Evolutionary conservation across 37 sponge, comb jelly and placozoan species (phyloP).

Genomic region (Axinella damicornis): DNA sequence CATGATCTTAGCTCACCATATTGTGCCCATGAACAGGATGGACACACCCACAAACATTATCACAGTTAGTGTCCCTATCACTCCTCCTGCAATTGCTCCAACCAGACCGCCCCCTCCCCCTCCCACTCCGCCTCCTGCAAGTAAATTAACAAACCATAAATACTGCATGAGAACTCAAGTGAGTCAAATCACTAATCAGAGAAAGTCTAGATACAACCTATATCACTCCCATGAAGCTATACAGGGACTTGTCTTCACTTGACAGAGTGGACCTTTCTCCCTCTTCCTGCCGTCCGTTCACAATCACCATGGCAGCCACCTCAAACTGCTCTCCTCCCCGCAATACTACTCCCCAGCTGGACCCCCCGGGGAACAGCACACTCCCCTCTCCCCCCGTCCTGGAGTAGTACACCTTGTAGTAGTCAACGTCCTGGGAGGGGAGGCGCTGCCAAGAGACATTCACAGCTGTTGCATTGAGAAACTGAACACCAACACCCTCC

Average conservation of each 20-base stretch:
- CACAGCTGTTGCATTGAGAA: slow-evolving; percentile 12
- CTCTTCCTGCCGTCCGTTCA: not conserved
- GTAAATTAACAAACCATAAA: no score
- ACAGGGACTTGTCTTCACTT: no score
- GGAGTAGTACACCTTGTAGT: slow-evolving; percentile 42
- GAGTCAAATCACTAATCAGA: no score
- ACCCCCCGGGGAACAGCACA: not conserved
- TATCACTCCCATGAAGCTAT: no score
- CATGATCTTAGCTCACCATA: no score
- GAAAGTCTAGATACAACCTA: no score
- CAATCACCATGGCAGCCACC: slow-evolving; percentile 39
- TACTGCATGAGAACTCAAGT: no score
- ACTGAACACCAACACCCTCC: not conserved
- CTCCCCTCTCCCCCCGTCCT: no score
- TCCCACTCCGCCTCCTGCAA: no score
- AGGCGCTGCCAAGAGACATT: slow-evolving; percentile 39
- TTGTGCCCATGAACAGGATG: not conserved
- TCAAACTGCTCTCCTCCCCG: slow-evolving; percentile 1
- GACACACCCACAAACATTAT: not conserved
- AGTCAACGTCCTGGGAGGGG: slow-evolving; percentile 6
- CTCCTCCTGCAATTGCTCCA: slow-evolving; percentile 8
- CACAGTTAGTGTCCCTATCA: not conserved
- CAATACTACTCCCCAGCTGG: slow-evolving; percentile 24
- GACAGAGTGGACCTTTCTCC: slow-evolving; percentile 18
- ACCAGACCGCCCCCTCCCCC: no score